Evolutionary conservation across 2,113 vertebrate genomes (phyloP).

Genomic region (Myanophis thanlyinensis): DNA sequence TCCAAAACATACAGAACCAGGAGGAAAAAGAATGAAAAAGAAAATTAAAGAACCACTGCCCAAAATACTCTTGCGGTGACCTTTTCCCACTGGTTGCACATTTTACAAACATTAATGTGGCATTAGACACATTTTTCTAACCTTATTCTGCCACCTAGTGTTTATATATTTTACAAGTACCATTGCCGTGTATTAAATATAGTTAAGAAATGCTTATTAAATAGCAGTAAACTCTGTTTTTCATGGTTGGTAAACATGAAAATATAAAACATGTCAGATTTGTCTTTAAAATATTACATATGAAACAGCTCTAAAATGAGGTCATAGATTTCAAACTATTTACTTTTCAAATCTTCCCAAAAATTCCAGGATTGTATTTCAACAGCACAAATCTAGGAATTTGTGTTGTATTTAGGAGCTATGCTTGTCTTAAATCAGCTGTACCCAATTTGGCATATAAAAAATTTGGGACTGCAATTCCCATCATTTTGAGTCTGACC

Average conservation of each 20-base stretch:
- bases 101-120: background rate
- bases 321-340: background rate
- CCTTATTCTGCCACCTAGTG: slow-evolving; percentile 23
- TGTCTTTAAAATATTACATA: background rate
- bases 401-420: background rate
- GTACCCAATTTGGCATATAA: background rate
- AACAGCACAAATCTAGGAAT: background rate
- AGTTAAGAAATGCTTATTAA: background rate
- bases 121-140: background rate
- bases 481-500: background rate
- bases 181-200: background rate
- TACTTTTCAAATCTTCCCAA: background rate
- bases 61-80: background rate
- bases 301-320: background rate
- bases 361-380: background rate
- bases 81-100: background rate
- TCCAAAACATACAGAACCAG: background rate
- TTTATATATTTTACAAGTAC: background rate
- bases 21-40: background rate
- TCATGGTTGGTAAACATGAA: background rate
- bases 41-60: background rate
- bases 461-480: background rate
- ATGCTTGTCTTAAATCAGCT: background rate
- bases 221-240: background rate
- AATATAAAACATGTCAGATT: background rate